These are phyloP conservation scores for Podargus strigoides DNA, from an alignment of 2,797 vertebrate species.

Conservation along the genomic window DNA sequence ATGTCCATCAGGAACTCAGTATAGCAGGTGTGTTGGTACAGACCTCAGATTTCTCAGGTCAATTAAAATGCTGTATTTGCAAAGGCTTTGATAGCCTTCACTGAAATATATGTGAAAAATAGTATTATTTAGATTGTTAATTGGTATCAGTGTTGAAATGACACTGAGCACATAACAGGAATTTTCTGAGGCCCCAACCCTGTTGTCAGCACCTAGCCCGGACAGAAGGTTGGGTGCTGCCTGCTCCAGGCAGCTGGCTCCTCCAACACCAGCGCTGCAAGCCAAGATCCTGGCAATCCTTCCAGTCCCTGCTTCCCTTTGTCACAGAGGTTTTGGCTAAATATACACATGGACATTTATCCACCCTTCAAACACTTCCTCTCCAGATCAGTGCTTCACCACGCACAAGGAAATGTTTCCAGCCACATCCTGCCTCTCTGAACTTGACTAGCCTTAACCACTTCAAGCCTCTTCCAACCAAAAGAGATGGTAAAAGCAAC, in stretches of 20 bases:
- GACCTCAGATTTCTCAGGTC: neutral
- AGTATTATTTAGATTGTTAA: neutral
- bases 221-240: neutral
- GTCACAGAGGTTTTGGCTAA: slow-evolving; percentile 14
- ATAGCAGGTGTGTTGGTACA: neutral
- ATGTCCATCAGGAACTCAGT: neutral
- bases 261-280: neutral
- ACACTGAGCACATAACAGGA: too few species aligned
- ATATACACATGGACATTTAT: slow-evolving; percentile 14
- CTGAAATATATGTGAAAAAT: neutral
- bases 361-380: slow-evolving; percentile 43
- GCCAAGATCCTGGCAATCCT: neutral
- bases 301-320: neutral
- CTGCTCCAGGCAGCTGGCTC: neutral
- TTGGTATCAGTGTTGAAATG: neutral
- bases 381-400: neutral
- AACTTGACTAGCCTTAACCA: neutral
- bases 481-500: neutral
- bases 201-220: neutral
- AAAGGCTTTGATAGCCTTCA: neutral
- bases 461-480: neutral
- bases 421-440: slow-evolving; percentile 21
- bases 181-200: neutral
- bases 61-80: neutral
- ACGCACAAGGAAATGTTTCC: neutral